A percentile compares a stretch with the other conserved stretches of the same genome.
phyloP scores from a whole-genome alignment of 2,113 vertebrate genomes.

The Columbina picui region DNA sequence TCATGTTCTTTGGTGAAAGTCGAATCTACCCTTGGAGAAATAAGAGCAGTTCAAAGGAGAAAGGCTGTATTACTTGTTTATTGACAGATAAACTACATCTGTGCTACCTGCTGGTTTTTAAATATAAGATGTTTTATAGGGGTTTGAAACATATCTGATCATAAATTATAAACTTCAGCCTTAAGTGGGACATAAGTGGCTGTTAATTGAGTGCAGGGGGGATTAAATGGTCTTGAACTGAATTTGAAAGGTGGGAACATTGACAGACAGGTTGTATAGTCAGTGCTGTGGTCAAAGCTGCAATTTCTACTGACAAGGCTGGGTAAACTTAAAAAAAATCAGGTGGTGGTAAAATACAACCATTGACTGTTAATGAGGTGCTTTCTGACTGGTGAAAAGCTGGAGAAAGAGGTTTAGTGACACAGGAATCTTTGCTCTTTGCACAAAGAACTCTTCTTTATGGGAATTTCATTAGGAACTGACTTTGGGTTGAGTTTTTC shows the following conservation, averaged over 20 bases:
- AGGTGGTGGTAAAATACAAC: constrained; percentile 18
- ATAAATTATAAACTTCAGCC: neutral
- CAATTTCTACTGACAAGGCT: neutral
- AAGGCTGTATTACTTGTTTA: neutral
- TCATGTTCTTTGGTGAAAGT: neutral
- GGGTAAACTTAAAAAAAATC: constrained; percentile 38
- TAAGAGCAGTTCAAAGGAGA: neutral
- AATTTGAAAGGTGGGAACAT: neutral
- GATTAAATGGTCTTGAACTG: neutral
- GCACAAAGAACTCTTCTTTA: constrained; percentile 20
- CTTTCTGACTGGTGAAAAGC: constrained; percentile 60
- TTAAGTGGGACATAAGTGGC: neutral
- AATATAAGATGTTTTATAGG: neutral
- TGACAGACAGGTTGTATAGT: neutral
- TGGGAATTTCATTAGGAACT: neutral
- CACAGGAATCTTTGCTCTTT: constrained; percentile 15
- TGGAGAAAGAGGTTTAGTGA: constrained; percentile 22
- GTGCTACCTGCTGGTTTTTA: neutral
- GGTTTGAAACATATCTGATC: neutral
- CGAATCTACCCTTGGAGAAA: neutral
- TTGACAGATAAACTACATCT: neutral
- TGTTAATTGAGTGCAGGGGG: neutral
- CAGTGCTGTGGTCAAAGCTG: neutral
- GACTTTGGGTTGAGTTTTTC: neutral
- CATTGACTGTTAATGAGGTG: constrained; percentile 57